Conservation (phyloP, 2,888 invertebrate genomes). For the Selenia dentaria region DNA sequence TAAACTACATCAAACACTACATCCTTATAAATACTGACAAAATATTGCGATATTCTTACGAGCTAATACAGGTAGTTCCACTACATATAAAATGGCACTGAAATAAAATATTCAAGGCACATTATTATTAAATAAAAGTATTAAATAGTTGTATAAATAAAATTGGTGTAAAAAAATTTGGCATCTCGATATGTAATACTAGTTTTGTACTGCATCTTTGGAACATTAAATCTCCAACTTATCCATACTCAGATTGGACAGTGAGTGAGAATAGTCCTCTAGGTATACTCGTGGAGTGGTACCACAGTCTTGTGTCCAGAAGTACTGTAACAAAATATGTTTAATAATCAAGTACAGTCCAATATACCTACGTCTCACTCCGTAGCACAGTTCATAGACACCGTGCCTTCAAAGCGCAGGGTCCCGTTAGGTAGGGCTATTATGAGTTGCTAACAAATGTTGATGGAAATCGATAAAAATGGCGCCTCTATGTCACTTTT, state of each 20-base stretch:
- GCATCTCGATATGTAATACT: slow-evolving; percentile 72
- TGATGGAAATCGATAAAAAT: too few relatives aligned
- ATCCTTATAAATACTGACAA: slow-evolving; percentile 45
- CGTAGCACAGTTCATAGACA: too few relatives aligned
- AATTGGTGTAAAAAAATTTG: slow-evolving; percentile 59
- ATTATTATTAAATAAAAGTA: slow-evolving; percentile 45
- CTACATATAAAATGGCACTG: slow-evolving; percentile 72
- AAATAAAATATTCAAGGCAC: slow-evolving; percentile 8
- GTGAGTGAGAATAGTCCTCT: slow-evolving; percentile 93
- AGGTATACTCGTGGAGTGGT: slow-evolving; percentile 93
- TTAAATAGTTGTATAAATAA: slow-evolving; percentile 49
- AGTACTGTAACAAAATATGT: slow-evolving; percentile 82
- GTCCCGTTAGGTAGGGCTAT: too few relatives aligned
- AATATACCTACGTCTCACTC: too few relatives aligned
- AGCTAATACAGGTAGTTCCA: slow-evolving; percentile 57
- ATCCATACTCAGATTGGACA: slow-evolving; percentile 96
- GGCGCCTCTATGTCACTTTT: too few relatives aligned
- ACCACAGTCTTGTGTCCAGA: slow-evolving; percentile 96
- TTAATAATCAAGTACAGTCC: neutral
- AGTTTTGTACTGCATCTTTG: slow-evolving; percentile 54
- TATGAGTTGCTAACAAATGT: too few relatives aligned
- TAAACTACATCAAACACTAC: slow-evolving; percentile 43
- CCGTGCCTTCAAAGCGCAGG: too few relatives aligned
- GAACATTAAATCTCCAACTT: slow-evolving; percentile 16
- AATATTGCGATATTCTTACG: slow-evolving; percentile 52